These are phyloP conservation scores for Mellivora capensis DNA, from an alignment of 2,113 vertebrate genomes.

Conservation along the genomic window DNA sequence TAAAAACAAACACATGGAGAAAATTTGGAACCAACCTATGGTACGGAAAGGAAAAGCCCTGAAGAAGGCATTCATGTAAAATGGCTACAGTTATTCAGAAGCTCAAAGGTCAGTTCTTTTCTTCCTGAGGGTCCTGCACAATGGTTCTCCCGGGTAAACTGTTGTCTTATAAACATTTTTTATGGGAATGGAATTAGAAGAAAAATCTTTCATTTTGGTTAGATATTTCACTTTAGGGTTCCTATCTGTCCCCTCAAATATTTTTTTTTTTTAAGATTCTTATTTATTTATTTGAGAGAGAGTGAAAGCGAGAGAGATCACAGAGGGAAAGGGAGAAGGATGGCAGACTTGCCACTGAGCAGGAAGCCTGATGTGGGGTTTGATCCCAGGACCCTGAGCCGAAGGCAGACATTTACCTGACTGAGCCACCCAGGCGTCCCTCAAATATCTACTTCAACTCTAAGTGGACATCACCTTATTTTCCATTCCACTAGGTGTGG, in stretches of 20 bases:
- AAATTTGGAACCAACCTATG: background rate
- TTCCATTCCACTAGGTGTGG: background rate
- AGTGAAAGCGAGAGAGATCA: background rate
- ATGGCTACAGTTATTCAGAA: background rate
- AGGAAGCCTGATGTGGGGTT: background rate
- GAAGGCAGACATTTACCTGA: background rate
- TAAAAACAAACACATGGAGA: slow-evolving; percentile 24
- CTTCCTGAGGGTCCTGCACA: background rate
- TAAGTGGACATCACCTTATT: background rate
- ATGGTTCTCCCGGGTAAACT: background rate
- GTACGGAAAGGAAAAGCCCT: slow-evolving; percentile 12
- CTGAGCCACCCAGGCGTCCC: background rate
- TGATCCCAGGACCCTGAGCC: background rate
- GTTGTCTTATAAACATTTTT: background rate
- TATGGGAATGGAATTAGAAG: background rate
- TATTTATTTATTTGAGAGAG: background rate
- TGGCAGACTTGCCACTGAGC: no score
- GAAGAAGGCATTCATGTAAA: background rate
- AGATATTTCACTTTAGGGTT: background rate
- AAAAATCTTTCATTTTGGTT: background rate
- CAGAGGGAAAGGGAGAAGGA: background rate
- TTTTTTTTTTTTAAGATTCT: background rate
- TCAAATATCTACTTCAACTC: background rate
- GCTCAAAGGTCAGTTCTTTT: background rate
- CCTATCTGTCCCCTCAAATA: background rate